These are phyloP conservation scores for Okapia johnstoni DNA, from an alignment of 2,113 vertebrate species.

Conservation along the genomic window DNA sequence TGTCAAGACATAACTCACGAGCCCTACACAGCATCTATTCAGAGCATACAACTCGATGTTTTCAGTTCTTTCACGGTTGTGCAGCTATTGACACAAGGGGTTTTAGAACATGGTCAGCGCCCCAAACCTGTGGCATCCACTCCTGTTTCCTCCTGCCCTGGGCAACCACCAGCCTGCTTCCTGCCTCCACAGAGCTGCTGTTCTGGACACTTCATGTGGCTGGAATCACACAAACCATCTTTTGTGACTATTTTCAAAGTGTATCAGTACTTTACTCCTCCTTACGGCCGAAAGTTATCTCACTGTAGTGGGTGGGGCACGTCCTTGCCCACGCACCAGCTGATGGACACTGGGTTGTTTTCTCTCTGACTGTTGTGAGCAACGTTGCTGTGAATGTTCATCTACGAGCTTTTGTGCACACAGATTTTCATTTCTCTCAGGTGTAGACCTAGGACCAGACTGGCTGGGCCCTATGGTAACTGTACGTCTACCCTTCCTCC, in stretches of 20 bases:
- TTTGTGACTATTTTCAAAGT: neutral
- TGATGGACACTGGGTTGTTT: neutral
- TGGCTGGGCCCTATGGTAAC: neutral
- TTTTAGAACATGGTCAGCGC: neutral
- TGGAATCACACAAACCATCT: neutral
- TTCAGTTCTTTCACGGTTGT: neutral
- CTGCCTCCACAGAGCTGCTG: neutral
- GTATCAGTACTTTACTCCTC: neutral
- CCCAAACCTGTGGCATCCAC: neutral
- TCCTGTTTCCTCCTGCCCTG: neutral
- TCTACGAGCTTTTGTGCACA: neutral
- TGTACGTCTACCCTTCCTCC: neutral
- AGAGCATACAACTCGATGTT: neutral
- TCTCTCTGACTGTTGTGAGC: neutral
- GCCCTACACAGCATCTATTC: too few relatives aligned
- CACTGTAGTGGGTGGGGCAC: neutral
- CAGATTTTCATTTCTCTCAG: neutral
- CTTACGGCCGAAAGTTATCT: neutral
- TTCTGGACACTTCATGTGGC: neutral
- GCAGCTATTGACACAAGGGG: neutral
- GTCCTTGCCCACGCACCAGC: neutral
- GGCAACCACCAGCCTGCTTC: neutral
- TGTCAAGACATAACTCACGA: neutral
- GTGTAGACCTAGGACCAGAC: neutral
- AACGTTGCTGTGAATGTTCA: neutral